Evolutionary conservation across 64 coral and sea anemone species (phyloP).

Genomic region (Porites lutea): DNA sequence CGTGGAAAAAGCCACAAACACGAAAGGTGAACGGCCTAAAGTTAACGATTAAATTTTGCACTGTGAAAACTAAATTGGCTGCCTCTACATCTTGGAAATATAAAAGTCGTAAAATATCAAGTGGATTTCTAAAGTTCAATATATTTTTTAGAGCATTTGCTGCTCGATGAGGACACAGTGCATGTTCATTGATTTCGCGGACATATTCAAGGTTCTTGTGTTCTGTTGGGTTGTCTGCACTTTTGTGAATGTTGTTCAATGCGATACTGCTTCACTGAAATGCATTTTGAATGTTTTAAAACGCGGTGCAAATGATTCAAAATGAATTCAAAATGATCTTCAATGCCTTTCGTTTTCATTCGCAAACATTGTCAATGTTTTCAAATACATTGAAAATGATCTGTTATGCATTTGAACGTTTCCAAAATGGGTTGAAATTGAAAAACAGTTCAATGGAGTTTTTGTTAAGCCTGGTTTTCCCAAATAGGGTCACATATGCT

Average conservation of each 20-base stretch:
- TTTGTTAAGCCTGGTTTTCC: too few relatives aligned
- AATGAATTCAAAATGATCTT: neutral
- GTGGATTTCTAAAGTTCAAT: neutral
- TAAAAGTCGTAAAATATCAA: neutral
- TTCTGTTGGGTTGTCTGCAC: too few relatives aligned
- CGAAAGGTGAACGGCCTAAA: neutral
- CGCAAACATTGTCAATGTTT: neutral
- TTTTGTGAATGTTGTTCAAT: too few relatives aligned
- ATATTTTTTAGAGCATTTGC: conserved; percentile 7
- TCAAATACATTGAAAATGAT: neutral
- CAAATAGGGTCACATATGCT: too few relatives aligned
- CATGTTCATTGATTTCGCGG: too few relatives aligned
- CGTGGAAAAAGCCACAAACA: neutral
- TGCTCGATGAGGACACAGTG: neutral
- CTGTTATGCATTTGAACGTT: too few relatives aligned
- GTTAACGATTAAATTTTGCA: neutral
- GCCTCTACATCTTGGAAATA: neutral
- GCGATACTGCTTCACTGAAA: conserved; percentile 1
- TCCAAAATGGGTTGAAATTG: too few relatives aligned
- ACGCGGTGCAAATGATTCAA: neutral
- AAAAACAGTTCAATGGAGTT: too few relatives aligned
- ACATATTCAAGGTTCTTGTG: neutral
- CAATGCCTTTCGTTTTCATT: neutral
- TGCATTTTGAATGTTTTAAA: conserved; percentile 8
- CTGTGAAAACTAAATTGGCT: neutral